Evolutionary conservation across 2,113 vertebrate genomes (phyloP).

Genomic region (Pseudopipra pipra): DNA sequence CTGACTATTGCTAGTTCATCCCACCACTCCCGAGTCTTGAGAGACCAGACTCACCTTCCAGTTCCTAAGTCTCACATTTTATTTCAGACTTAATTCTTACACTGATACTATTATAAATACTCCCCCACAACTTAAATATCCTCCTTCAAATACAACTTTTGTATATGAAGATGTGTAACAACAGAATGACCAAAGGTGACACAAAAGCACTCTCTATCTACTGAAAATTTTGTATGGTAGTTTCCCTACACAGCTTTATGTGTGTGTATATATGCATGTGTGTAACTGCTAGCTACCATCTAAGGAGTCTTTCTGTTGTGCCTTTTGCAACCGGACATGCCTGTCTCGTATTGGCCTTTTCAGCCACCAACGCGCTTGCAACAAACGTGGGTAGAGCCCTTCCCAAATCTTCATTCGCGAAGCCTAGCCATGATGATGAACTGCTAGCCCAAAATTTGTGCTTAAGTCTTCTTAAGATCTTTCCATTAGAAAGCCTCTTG

Average conservation of each 20-base stretch:
- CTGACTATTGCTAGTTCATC: background rate
- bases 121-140: background rate
- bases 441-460: background rate
- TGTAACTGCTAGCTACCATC: background rate
- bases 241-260: background rate
- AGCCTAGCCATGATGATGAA: background rate
- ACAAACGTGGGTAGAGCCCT: too few relatives aligned
- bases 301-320: too few relatives aligned
- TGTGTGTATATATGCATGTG: too few relatives aligned
- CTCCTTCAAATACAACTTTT: background rate
- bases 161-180: background rate
- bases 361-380: too few relatives aligned
- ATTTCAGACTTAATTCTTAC: background rate
- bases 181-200: background rate
- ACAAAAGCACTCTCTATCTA: background rate
- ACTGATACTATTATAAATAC: background rate
- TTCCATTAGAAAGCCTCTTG: background rate
- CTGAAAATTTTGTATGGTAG: background rate
- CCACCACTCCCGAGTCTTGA: background rate
- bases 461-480: background rate
- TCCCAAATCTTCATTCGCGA: too few relatives aligned
- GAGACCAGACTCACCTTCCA: background rate
- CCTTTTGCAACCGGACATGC: too few relatives aligned
- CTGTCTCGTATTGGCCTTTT: too few relatives aligned
- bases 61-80: background rate